Evolutionary conservation across 2,888 invertebrate genomes (phyloP), one percentile per base, ranked within the genome.

Genomic region (Gryllus longicercus): DNA sequence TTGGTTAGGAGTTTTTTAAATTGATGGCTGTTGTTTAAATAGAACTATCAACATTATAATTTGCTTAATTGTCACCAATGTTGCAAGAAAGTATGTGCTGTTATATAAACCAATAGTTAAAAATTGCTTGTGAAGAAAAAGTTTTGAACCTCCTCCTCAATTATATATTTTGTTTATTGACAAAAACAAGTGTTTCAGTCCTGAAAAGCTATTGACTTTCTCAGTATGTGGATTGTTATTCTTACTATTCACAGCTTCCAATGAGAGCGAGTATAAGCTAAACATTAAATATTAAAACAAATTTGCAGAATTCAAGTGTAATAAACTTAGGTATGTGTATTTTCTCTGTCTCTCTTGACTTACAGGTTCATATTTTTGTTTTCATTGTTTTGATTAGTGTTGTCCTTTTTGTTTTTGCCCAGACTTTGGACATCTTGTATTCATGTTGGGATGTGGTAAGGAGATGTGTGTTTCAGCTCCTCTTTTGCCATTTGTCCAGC

Each of bases 391-490:
- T 49, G 8, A 14, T 49, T 77, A 23, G 38, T 38, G 38, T 38
- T 38, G 38, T 38, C 38, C 38, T 16, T 81, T 80, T 77, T 79
- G 76, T 82, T 81, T 81, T 79, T 79, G 76, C 82, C 77, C 82
- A 84, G 84, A 84, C 83, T 78, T 79, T 84, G 82, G 84, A 84
- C 83, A 83, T 84, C 82, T 82, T 82, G 80, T 82, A 82, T 78
- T 82, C 82, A 63, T 81, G 82, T 81, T 84, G 84, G 84, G 82
- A 82, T 78, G 78, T 83, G 84, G 83, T 84, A 83, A 84, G 84
- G 75, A 25, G 38, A 51, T 21, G 16, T 11, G 14, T n/a, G 75
- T 75, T 38, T 38, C 38, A 38, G 38, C 38, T 38, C 38, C 38
- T 38, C 38, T 38, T 8, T 38, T 8, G 38, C 38, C 5, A 38